Conservation (phyloP, 1,140 invertebrate genomes). For the Drosophila varians region DNA sequence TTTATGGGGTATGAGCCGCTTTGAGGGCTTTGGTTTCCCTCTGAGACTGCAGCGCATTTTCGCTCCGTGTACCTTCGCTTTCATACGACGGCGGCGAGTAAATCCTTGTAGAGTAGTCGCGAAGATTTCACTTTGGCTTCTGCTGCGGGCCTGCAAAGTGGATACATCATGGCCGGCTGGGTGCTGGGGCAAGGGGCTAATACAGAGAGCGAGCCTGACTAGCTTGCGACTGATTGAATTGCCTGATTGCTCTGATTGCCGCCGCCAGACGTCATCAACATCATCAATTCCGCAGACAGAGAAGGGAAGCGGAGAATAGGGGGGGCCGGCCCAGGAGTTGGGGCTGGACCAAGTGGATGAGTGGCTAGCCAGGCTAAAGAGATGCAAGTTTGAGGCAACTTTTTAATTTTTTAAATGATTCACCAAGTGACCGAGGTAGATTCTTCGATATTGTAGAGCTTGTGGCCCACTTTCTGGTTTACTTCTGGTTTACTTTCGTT, state of each 20-base stretch:
- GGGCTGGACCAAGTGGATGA: slow-evolving; percentile 26
- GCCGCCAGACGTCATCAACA: slow-evolving; percentile 64
- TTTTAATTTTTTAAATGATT: too few species aligned
- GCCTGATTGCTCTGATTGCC: slow-evolving; percentile 78
- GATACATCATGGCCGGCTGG: too few species aligned
- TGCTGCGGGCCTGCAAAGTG: too few species aligned
- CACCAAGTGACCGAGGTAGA: too few species aligned
- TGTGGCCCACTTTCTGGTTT: neutral
- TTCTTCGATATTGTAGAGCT: neutral
- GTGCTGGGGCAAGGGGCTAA: slow-evolving; percentile 2
- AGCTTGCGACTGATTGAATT: slow-evolving; percentile 71
- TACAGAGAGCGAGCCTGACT: slow-evolving; percentile 14
- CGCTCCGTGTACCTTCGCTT: neutral
- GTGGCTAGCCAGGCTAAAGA: too few species aligned
- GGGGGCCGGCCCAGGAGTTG: neutral
- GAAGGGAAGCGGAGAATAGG: neutral
- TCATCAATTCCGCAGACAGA: slow-evolving; percentile 59
- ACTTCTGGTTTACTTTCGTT: too few species aligned
- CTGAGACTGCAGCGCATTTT: neutral
- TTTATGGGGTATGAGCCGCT: too few species aligned
- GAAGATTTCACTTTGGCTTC: slow-evolving; percentile 26
- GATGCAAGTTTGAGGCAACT: too few species aligned
- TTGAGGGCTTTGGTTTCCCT: too few species aligned
- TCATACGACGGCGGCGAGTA: too few species aligned
- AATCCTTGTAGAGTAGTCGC: too few species aligned